A percentile compares a stretch with the other conserved stretches of the same genome.
Conservation (phyloP, 2,888 invertebrate species). For the Volucella inanis region DNA sequence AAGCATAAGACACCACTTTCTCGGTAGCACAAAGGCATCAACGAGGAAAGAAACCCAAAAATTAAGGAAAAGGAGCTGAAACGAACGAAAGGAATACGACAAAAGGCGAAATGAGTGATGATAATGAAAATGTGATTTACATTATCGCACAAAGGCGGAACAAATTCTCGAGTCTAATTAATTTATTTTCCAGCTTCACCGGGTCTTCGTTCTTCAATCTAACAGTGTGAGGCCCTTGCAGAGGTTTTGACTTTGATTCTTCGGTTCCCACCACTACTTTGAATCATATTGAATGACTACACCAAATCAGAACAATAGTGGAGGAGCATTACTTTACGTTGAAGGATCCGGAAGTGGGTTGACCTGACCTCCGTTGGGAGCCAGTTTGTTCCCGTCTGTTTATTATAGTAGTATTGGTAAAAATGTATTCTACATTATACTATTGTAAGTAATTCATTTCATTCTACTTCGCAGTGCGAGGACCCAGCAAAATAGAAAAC, state of each 20-base stretch:
- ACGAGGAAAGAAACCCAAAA: not conserved
- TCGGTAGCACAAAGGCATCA: not conserved
- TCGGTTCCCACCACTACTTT: not conserved
- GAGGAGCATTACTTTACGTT: too few relatives aligned
- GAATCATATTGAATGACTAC: too few relatives aligned
- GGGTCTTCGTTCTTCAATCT: conserved; percentile 46
- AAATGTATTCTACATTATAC: conserved; percentile 41
- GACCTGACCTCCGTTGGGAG: not conserved
- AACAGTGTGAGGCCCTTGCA: conserved; percentile 35
- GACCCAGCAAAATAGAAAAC: conserved; percentile 59
- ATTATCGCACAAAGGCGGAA: conserved; percentile 71
- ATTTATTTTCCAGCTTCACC: conserved; percentile 62
- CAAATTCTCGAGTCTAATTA: conserved; percentile 70
- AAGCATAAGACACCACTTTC: conserved; percentile 10
- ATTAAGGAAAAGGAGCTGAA: not conserved
- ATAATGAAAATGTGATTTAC: conserved; percentile 70
- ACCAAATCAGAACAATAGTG: too few relatives aligned
- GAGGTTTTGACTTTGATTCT: not conserved
- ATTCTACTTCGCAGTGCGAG: conserved; percentile 26
- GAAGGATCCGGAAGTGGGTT: too few relatives aligned
- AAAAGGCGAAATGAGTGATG: conserved; percentile 49
- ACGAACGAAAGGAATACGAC: conserved; percentile 1
- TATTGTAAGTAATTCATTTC: conserved; percentile 73
- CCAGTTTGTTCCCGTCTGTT: not conserved
- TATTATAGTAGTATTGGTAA: not conserved